Percentiles rank a stretch among this genome's conserved stretches.
Evolutionary conservation across 2,888 invertebrate species (phyloP).

Genomic region (Ennomos erosarius): DNA sequence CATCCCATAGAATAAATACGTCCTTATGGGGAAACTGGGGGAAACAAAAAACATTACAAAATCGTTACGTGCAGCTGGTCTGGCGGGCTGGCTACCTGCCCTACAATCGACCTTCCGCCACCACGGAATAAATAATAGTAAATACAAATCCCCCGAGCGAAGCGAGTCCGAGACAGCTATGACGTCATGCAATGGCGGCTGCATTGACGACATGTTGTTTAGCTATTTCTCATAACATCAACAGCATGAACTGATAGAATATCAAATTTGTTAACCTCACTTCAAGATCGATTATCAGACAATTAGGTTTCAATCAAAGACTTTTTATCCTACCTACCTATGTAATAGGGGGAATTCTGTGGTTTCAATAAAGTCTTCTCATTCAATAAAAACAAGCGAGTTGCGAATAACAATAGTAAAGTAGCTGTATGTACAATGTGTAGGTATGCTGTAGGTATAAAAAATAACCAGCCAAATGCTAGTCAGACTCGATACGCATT

Average conservation of each 20-base stretch:
- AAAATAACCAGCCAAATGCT: too few species aligned
- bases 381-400: not conserved
- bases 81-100: not conserved
- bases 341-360: too few species aligned
- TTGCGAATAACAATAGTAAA: too few species aligned
- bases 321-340: too few species aligned
- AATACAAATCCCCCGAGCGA: too few species aligned
- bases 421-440: too few species aligned
- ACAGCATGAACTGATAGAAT: not conserved
- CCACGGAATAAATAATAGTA: too few species aligned
- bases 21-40: too few species aligned
- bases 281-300: not conserved
- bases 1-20: too few species aligned
- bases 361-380: too few species aligned
- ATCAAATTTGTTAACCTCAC: not conserved
- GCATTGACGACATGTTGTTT: slow-evolving; percentile 16
- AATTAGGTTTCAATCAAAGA: not conserved
- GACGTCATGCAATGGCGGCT: slow-evolving; percentile 16
- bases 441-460: too few species aligned
- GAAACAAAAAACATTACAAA: slow-evolving; percentile 6
- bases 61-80: slow-evolving; percentile 11
- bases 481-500: too few species aligned
- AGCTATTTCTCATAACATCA: not conserved
- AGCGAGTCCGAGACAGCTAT: slow-evolving; percentile 1
- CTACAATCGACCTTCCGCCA: slow-evolving; percentile 4